These are phyloP conservation scores for Drosophila baimaii DNA, from an alignment of 1,140 invertebrate genomes.

Conservation along the genomic window DNA sequence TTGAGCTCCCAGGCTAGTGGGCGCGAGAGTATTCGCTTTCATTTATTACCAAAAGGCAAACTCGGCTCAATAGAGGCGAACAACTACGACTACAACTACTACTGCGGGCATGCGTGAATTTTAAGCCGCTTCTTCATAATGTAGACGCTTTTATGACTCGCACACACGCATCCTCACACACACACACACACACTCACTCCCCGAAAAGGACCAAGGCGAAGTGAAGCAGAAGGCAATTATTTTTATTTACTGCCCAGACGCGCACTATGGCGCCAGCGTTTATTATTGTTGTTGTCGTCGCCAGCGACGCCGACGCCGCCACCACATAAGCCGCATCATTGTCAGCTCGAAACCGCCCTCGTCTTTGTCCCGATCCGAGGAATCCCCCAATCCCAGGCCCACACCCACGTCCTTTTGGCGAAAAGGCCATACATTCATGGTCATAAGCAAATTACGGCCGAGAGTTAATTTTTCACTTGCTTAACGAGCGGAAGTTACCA, in stretches of 20 bases:
- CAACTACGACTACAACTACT: constrained; percentile 44
- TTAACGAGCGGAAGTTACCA: constrained; percentile 83
- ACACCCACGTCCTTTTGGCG: background rate
- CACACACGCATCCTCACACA: constrained; percentile 43
- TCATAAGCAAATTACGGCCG: constrained; percentile 80
- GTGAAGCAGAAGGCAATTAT: constrained; percentile 83
- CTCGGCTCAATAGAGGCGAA: constrained; percentile 7
- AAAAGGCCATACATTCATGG: constrained; percentile 21
- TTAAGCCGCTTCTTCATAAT: constrained; percentile 73
- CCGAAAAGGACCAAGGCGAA: constrained; percentile 71
- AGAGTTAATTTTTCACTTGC: constrained; percentile 83
- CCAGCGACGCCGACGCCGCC: constrained; percentile 42
- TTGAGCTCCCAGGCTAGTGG: background rate
- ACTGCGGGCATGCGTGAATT: constrained; percentile 61
- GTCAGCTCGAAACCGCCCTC: constrained; percentile 68
- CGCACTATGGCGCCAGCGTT: constrained; percentile 77
- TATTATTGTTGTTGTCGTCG: constrained; percentile 62
- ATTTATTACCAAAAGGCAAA: constrained; percentile 64
- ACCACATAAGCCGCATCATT: constrained; percentile 82
- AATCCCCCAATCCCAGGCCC: background rate
- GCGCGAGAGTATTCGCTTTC: constrained; percentile 63
- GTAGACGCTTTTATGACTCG: constrained; percentile 71
- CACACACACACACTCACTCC: constrained; percentile 13
- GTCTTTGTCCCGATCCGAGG: constrained; percentile 37
- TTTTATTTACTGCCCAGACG: constrained; percentile 82